Evolutionary conservation across 2,888 invertebrate species (phyloP).

Genomic region (Aphodius granarius): DNA sequence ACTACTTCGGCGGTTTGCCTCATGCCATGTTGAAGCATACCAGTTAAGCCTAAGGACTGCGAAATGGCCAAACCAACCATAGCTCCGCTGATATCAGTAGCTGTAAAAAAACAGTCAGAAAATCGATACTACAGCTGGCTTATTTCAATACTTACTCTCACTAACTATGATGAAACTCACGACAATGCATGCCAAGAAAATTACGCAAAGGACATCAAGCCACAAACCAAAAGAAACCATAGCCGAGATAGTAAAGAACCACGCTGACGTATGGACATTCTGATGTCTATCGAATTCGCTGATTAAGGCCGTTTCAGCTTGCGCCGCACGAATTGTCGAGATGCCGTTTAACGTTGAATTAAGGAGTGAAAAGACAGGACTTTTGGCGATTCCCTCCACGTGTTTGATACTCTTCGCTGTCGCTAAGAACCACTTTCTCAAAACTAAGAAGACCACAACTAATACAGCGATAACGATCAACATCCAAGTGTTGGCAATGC

Average conservation of each 20-base stretch:
- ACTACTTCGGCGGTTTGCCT: constrained; percentile 74
- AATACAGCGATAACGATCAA: constrained; percentile 62
- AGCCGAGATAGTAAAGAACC: constrained; percentile 63
- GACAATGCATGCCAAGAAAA: constrained; percentile 62
- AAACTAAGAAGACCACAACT: constrained; percentile 61
- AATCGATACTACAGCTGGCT: constrained; percentile 8
- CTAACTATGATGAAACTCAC: constrained; percentile 62
- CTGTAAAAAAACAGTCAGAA: constrained; percentile 22
- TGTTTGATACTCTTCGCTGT: constrained; percentile 74
- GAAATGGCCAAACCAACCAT: constrained; percentile 71
- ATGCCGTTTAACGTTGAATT: constrained; percentile 81
- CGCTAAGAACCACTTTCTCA: constrained; percentile 64
- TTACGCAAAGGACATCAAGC: constrained; percentile 63
- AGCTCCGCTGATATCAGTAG: constrained; percentile 53
- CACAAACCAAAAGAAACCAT: constrained; percentile 67
- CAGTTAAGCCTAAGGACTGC: constrained; percentile 70
- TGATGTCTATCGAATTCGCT: constrained; percentile 74
- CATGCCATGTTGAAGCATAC: constrained; percentile 78
- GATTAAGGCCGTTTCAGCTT: constrained; percentile 69
- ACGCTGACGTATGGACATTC: constrained; percentile 67
- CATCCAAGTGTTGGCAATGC: constrained; percentile 67
- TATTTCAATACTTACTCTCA: constrained; percentile 51
- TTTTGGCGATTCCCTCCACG: constrained; percentile 66
- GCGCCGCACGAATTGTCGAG: constrained; percentile 79
- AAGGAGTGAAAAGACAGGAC: constrained; percentile 88